Base-by-base conservation (phyloP, 2,888 invertebrate genomes). In the Ephialtes manifestator region DNA sequence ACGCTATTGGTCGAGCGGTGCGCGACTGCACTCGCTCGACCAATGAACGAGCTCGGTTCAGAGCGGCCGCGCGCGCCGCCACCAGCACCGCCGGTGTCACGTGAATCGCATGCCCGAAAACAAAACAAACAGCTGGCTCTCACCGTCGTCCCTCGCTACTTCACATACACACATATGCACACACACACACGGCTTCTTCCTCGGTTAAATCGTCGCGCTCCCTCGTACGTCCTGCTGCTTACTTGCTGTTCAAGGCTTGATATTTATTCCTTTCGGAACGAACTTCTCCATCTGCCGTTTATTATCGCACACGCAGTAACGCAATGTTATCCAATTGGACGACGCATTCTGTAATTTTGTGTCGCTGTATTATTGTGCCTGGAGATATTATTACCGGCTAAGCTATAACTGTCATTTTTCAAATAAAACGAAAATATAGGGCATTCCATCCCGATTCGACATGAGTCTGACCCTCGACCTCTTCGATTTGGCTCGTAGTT, bases 61-160 rank as follows among this genome's bases (percentile, higher is more conserved):
- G 85, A 83, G 76, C 87, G 86, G 87, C 86, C 88, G 88, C 88
- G 87, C 88, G 91, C 90, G 91, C 91, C 91, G 92, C 92, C 91
- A 91, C 91, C 89, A 89, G 89, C 92, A 90, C 86, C 92, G 89
- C 88, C 90, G 90, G 89, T 91, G 96, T 96, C 96, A 96, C 96
- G 96, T 96, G 96, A 96, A 96, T 96, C 95, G 95, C 96, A 95
- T 96, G 96, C 96, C 96, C 90, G 95, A 95, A 96, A 96, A 96
- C 96, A 96, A 96, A 96, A 96, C 96, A 96, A 95, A 95, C 94
- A 95, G 94, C 94, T 94, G 94, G 93, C 89, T 84, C 86, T 89
- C 76, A 20, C 43, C 79, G 63, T 1, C 53, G 72, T 86, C 70
- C 55, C 81, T 80, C 84, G 20, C 60, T 74, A 70, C 68, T 58